These are phyloP conservation scores for Aix galericulata DNA, from an alignment of 2,113 vertebrate species.

Conservation along the genomic window DNA sequence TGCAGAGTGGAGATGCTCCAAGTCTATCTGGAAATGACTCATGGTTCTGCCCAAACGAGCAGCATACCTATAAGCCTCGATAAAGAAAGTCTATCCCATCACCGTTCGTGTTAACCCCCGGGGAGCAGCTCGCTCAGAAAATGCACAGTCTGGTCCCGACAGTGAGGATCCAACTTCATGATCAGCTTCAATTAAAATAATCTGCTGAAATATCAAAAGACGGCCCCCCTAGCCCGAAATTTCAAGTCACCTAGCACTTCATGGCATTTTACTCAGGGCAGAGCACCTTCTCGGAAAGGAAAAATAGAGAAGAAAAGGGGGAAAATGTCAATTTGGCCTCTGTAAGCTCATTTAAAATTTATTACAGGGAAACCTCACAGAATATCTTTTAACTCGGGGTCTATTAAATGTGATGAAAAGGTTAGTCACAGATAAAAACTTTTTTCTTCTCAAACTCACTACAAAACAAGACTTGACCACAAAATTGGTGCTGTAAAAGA, in stretches of 20 bases:
- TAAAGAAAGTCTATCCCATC: background rate
- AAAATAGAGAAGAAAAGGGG: background rate
- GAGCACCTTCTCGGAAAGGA: background rate
- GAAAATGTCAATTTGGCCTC: background rate
- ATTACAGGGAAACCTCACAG: background rate
- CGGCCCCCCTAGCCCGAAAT: background rate
- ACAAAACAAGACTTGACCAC: background rate
- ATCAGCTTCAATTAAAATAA: background rate
- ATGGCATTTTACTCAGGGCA: background rate
- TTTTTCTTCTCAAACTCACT: background rate
- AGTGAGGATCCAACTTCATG: background rate
- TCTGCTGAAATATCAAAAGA: background rate
- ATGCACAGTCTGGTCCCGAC: background rate
- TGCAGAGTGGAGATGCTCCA: slow-evolving; percentile 20
- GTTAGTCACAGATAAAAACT: background rate
- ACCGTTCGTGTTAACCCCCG: background rate
- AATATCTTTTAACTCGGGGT: background rate
- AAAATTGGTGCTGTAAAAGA: background rate
- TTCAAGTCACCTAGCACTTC: background rate
- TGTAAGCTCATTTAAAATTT: background rate
- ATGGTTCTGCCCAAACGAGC: slow-evolving; percentile 3
- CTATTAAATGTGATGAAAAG: background rate
- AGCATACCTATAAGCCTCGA: background rate
- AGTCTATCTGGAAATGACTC: slow-evolving; percentile 34
- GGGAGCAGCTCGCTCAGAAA: background rate